Conservation (phyloP, 2,797 vertebrate species). For the Iguana delicatissima region DNA sequence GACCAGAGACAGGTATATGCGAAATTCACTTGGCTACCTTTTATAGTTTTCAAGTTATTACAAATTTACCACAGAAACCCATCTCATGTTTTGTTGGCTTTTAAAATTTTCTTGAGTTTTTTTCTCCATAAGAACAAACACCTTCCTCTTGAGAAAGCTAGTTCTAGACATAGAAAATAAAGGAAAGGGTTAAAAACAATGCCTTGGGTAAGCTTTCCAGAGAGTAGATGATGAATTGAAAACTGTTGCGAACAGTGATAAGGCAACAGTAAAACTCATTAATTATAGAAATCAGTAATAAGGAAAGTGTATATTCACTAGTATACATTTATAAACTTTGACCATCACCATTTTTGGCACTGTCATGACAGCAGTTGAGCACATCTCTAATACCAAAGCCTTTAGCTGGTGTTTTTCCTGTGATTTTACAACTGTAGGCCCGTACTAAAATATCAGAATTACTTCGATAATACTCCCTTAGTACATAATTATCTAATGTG, state of each 20-base stretch:
- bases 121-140: background rate
- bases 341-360: background rate
- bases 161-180: background rate
- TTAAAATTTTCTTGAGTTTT: background rate
- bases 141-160: background rate
- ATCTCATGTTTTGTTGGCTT: background rate
- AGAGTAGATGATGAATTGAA: background rate
- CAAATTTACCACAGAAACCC: background rate
- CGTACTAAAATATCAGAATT: background rate
- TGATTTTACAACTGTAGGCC: background rate
- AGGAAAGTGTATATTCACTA: background rate
- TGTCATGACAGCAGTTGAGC: background rate
- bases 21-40: slow-evolving; percentile 56
- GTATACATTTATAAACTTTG: background rate
- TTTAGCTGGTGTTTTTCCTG: background rate
- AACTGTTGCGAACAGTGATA: background rate
- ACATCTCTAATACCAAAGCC: background rate
- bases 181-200: background rate
- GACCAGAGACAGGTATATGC: slow-evolving; percentile 45
- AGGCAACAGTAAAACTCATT: background rate
- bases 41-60: slow-evolving; percentile 55
- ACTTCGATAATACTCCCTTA: background rate
- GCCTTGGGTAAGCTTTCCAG: background rate
- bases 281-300: background rate
- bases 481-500: background rate